Evolutionary conservation across 1,140 invertebrate species (phyloP), one percentile per base, ranked within the genome.

Genomic region (Pseudomyrmex dendroicus): DNA sequence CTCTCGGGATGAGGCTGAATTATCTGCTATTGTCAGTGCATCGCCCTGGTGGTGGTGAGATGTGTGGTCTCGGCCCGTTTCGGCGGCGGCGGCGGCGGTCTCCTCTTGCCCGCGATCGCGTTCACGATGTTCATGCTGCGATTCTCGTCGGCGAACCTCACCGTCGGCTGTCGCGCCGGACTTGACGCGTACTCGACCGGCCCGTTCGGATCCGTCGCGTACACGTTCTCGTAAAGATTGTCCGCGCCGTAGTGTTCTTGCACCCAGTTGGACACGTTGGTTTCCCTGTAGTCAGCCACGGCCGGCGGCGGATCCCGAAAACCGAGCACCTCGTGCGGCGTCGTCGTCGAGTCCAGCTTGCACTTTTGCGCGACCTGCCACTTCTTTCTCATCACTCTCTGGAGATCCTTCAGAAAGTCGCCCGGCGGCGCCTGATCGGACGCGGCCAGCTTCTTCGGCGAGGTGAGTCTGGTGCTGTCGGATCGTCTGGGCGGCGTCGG

Each of bases 291-390:
- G 80, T 97, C 96, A 0, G 96, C 95, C 1, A 96, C 93, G 4
- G 96, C 92, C 0, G 95, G 93, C 0, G 96, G 96, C 13, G 96
- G 97, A 90, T 97, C 97, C 35, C 98, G 94, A 89, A 99, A 98
- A 1, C 98, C 98, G 0, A 99, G 95, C 0, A 99, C 98, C 91
- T 98, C 97, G 90, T 98, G 97, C 0, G 98, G 98, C 20, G 97
- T 98, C 0, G 97, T 97, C 12, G 97, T 96, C 17, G 96, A 96
- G 91, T 98, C 97, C 1, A 96, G 91, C 93, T 98, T 98, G 90
- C 98, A 98, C 89, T 98, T 98, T 86, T 99, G 97, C 0, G 98
- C 97, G 1, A 98, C 97, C 91, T 98, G 97, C 98, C 98, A 98
- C 90, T 99, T 99, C 87, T 98, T 98, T 66, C 97, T 96, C 97